phyloP scores from a whole-genome alignment of 2,797 vertebrate species.

The Amphiprion clarkii region DNA sequence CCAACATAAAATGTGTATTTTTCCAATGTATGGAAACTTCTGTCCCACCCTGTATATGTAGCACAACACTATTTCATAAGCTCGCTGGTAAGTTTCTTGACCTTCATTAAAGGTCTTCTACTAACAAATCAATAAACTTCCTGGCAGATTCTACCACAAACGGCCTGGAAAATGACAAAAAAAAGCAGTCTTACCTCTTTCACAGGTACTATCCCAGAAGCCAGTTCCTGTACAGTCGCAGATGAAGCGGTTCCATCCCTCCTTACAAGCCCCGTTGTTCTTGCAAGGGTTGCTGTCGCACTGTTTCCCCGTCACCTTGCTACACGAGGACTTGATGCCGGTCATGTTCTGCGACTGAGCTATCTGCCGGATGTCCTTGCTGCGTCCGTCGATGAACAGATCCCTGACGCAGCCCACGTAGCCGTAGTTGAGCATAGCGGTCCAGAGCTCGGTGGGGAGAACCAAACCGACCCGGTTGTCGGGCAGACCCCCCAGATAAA shows the following conservation, averaged over 20 bases:
- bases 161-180: not conserved
- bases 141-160: conserved; percentile 34
- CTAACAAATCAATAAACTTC: conserved; percentile 43
- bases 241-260: conserved; percentile 97
- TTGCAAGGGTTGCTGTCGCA: conserved; percentile 96
- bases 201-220: conserved; percentile 95
- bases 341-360: conserved; percentile 92
- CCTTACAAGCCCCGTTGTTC: conserved; percentile 93
- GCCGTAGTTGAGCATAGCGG: conserved; percentile 97
- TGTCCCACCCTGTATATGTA: not conserved
- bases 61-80: conserved; percentile 6
- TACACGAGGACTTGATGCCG: conserved; percentile 93
- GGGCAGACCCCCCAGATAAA: conserved; percentile 95
- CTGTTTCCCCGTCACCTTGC: conserved; percentile 90
- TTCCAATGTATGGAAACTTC: too few relatives aligned
- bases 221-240: conserved; percentile 96
- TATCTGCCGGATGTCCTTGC: conserved; percentile 97
- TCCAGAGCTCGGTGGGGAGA: conserved; percentile 97
- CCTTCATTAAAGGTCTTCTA: conserved; percentile 38
- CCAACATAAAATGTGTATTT: too few relatives aligned
- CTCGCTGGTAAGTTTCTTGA: conserved; percentile 19
- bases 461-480: conserved; percentile 92
- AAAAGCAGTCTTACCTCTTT: conserved; percentile 88
- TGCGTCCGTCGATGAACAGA: conserved; percentile 95
- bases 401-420: conserved; percentile 97